Conservation (phyloP, 64 coral and sea anemone genomes). For the Pocillopora verrucosa region DNA sequence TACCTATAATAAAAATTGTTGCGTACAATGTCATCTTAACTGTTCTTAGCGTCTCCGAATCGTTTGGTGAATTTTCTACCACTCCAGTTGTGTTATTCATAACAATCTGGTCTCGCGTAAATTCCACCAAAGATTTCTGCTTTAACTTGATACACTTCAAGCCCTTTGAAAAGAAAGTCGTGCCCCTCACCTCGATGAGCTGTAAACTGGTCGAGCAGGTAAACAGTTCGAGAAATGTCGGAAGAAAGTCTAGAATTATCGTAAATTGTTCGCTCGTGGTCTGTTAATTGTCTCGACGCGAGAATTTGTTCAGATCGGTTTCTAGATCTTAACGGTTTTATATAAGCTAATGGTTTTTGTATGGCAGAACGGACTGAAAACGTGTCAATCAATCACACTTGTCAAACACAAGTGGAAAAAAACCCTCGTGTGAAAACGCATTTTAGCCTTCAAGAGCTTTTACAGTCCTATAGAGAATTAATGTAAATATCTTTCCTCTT, state of each 20-base stretch:
- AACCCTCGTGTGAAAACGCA: background rate
- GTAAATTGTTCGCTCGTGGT: background rate
- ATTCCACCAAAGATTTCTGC: background rate
- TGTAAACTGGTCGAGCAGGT: background rate
- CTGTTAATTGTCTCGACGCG: background rate
- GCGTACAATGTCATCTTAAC: conserved; percentile 69
- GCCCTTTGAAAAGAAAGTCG: background rate
- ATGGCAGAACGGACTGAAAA: background rate
- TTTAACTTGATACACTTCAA: background rate
- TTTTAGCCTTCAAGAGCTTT: background rate
- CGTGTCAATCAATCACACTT: conserved; percentile 17
- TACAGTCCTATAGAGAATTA: background rate
- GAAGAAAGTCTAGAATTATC: background rate
- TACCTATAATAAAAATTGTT: conserved; percentile 49
- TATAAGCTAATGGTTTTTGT: background rate
- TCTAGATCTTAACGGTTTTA: background rate
- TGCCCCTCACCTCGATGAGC: background rate
- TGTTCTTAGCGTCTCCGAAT: background rate
- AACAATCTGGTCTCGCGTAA: background rate
- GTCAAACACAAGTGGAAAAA: background rate
- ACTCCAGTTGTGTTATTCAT: background rate
- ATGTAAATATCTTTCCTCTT: background rate
- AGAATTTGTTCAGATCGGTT: background rate
- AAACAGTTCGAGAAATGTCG: background rate
- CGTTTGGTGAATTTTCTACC: background rate